These are phyloP conservation scores for Rhogogaster chlorosoma DNA, from an alignment of 2,888 invertebrate species.

Conservation along the genomic window DNA sequence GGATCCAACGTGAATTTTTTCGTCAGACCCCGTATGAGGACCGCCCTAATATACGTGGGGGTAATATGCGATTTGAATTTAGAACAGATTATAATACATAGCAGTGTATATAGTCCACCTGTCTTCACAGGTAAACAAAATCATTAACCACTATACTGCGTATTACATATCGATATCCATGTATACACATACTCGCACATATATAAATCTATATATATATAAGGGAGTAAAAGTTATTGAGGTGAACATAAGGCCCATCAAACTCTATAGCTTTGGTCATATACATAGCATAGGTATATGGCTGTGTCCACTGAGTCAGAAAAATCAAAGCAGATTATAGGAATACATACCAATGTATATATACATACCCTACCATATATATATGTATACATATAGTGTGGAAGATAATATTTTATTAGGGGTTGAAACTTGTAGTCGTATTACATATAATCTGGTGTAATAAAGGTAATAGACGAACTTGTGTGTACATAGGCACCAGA, in stretches of 20 bases:
- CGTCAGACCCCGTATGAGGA: too few species aligned
- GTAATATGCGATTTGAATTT: too few species aligned
- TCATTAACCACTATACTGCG: constrained; percentile 48
- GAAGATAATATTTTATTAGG: neutral
- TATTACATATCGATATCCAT: neutral
- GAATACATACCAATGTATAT: neutral
- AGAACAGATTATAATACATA: neutral
- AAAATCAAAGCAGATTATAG: constrained; percentile 69
- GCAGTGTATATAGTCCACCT: constrained; percentile 5
- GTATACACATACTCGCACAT: neutral
- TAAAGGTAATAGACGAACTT: constrained; percentile 6
- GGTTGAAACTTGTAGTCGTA: neutral
- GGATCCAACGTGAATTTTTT: too few species aligned
- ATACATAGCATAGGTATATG: neutral
- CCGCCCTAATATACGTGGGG: too few species aligned
- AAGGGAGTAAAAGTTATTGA: constrained; percentile 49
- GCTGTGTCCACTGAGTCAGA: constrained; percentile 59
- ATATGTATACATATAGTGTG: constrained; percentile 31
- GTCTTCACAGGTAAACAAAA: constrained; percentile 54
- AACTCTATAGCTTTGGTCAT: constrained; percentile 13
- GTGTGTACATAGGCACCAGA: neutral
- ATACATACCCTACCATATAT: neutral
- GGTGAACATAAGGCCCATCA: constrained; percentile 60
- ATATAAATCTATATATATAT: neutral
- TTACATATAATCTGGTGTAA: constrained; percentile 7